Conservation (phyloP, 2,113 vertebrate genomes). For the Casuarius casuarius region DNA sequence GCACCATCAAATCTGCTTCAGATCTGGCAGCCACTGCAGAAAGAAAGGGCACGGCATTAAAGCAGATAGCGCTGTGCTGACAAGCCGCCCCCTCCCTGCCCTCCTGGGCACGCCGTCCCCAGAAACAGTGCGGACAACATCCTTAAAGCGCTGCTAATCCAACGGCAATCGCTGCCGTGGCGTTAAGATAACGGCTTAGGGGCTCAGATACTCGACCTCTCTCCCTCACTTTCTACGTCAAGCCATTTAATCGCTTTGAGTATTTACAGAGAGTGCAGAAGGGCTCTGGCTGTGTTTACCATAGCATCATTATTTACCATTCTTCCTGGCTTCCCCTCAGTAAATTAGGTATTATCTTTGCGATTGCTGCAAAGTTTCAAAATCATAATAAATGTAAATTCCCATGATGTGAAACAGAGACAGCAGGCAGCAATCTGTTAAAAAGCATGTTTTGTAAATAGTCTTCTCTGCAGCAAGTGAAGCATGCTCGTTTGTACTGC, state of each 20-base stretch:
- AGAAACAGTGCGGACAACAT: not conserved
- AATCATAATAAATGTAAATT: not conserved
- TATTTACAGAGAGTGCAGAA: not conserved
- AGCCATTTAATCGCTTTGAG: not conserved
- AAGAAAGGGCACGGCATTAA: not conserved
- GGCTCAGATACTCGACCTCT: not conserved
- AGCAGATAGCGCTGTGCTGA: not conserved
- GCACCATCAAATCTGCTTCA: fast-evolving
- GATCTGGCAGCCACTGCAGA: not conserved
- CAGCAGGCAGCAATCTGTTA: not conserved
- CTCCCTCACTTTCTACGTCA: not conserved
- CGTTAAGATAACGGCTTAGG: not conserved
- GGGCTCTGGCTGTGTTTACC: not conserved
- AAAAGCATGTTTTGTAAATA: fast-evolving
- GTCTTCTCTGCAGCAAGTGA: not conserved
- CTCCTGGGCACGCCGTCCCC: fast-evolving
- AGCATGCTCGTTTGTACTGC: fast-evolving
- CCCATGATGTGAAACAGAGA: not conserved
- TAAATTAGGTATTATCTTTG: not conserved
- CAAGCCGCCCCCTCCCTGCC: not conserved
- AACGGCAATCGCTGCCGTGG: not conserved
- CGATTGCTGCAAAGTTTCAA: fast-evolving
- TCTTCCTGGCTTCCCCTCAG: not conserved
- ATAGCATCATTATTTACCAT: not conserved
- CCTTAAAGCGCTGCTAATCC: fast-evolving